Base-by-base conservation (phyloP, 2,797 vertebrate genomes). In the Erethizon dorsatum region DNA sequence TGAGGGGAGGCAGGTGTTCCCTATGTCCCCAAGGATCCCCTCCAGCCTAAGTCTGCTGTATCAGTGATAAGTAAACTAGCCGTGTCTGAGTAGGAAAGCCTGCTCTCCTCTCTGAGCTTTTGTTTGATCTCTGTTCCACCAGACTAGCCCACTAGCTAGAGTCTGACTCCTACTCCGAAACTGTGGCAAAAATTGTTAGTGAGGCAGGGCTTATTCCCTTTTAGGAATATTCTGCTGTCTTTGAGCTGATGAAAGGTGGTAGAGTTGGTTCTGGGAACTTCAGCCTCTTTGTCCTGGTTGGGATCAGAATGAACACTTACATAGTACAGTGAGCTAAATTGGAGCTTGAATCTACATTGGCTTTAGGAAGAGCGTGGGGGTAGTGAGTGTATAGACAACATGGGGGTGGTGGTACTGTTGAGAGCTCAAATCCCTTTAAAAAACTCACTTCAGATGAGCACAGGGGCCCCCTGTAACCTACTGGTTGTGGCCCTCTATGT, bases 21-120 rank as follows among this genome's bases (percentile, higher is more conserved):
- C 15, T 31, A 14, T 33, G 47, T 22, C 2, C 6, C 0, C 22
- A 5, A 15, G 26, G 0, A 0, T 33, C 10, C 37, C 20, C 3
- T 75, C 52, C 26, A 22, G 12, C 2, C 26, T 6, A 8, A 5
- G 20, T 11, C 3, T 37, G 22, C 57, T 24, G 12, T 47, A 1
- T 56, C 37, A 8, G 63, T 52, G 13, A 52, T 59, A 13, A 12
- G 3, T 17, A 41, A 33, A 12, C 5, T 33, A n/a, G 10, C 18
- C 5, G 20, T 18, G 1, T 52, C 8, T 41, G 26, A 17, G 18
- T 4, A 2, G 18, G 31, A 20, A 83, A 54, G 41, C 37, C 41
- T 26, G 2, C 45, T 54, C 50, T 87, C 31, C 1, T 3, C 1
- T 31, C 31, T 52, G 54, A 71, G 52, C 20, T 90, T 67, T 41